phyloP scores from a whole-genome alignment of 2,888 invertebrate genomes.

The Lymantria dispar region DNA sequence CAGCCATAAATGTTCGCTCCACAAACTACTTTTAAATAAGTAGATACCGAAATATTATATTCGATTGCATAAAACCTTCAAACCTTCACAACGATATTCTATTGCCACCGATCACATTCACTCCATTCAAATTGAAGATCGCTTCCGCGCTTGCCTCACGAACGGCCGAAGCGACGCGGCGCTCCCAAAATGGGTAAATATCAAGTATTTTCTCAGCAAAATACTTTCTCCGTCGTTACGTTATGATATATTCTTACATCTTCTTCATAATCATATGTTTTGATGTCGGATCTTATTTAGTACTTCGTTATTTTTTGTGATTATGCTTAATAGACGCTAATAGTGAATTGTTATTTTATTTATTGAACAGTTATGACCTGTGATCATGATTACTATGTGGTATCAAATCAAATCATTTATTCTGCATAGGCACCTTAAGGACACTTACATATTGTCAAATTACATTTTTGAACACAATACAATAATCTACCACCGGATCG shows the following conservation, averaged over 20 bases:
- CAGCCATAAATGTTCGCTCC: too few relatives aligned
- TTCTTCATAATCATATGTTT: slow-evolving; percentile 22
- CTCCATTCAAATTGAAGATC: slow-evolving; percentile 9
- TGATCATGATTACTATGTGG: too few relatives aligned
- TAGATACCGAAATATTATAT: not conserved
- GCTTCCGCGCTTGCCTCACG: slow-evolving; percentile 16
- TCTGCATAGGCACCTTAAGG: too few relatives aligned
- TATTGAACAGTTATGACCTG: too few relatives aligned
- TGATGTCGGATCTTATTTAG: slow-evolving; percentile 11
- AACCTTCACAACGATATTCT: not conserved
- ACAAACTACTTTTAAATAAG: too few relatives aligned
- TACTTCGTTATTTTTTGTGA: not conserved
- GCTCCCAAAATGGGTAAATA: slow-evolving; percentile 38
- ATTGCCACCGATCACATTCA: not conserved
- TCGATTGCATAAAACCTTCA: not conserved
- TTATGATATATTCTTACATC: slow-evolving; percentile 16
- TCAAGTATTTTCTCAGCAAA: slow-evolving; percentile 41
- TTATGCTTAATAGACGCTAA: too few relatives aligned
- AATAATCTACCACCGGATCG: too few relatives aligned
- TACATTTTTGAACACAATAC: too few relatives aligned
- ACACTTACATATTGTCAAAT: too few relatives aligned
- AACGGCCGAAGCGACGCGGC: slow-evolving; percentile 2
- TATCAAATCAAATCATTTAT: too few relatives aligned
- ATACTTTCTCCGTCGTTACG: slow-evolving; percentile 47
- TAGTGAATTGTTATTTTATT: too few relatives aligned